Conservation (phyloP, 35 echinoderm and acorn worm species). For the Apostichopus californicus region DNA sequence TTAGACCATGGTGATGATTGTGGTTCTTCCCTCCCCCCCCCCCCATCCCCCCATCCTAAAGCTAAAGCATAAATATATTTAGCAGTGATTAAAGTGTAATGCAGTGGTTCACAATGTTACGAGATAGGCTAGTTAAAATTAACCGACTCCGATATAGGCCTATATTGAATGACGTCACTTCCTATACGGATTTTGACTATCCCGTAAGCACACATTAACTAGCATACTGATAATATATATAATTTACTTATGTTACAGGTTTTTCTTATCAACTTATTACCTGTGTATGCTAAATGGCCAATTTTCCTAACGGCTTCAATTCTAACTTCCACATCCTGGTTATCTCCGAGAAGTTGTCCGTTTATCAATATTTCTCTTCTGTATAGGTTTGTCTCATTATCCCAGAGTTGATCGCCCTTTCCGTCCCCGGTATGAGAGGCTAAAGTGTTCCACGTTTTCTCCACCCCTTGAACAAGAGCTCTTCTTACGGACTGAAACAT, state of each 20-base stretch:
- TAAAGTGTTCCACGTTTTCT: slow-evolving; percentile 86
- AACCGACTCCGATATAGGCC: too few relatives aligned
- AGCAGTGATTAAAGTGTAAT: too few relatives aligned
- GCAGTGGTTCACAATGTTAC: too few relatives aligned
- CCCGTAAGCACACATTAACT: too few relatives aligned
- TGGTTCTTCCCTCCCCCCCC: too few relatives aligned
- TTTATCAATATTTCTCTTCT: slow-evolving; percentile 86
- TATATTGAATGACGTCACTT: too few relatives aligned
- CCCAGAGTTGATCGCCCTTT: slow-evolving; percentile 70
- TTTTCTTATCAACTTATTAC: slow-evolving; percentile 47
- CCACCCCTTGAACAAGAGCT: slow-evolving; percentile 82
- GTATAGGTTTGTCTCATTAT: slow-evolving; percentile 82
- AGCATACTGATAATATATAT: too few relatives aligned
- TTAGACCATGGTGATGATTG: too few relatives aligned
- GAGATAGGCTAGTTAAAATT: too few relatives aligned
- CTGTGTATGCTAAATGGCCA: slow-evolving; percentile 83
- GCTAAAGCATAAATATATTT: too few relatives aligned
- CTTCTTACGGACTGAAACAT: slow-evolving; percentile 91
- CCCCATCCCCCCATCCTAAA: too few relatives aligned
- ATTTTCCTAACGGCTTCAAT: slow-evolving; percentile 83
- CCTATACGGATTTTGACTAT: neutral
- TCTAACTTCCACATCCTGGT: slow-evolving; percentile 70
- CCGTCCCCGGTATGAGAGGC: slow-evolving; percentile 78
- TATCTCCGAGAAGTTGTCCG: slow-evolving; percentile 57
- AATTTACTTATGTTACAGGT: neutral